Evolutionary conservation across 2,113 vertebrate species (phyloP).

Genomic region (Madoqua kirkii): DNA sequence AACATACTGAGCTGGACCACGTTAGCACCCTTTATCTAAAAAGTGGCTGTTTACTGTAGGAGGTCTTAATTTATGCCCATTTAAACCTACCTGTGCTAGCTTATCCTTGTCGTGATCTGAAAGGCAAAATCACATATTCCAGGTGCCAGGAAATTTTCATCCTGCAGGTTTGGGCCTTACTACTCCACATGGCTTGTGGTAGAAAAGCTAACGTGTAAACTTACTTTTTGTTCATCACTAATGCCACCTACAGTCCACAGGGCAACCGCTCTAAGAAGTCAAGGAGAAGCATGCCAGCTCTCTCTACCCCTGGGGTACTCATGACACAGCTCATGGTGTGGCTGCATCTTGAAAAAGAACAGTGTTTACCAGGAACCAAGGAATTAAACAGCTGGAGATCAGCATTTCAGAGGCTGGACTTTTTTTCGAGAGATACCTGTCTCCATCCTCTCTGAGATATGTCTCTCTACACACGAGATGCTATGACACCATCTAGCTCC

Average conservation of each 20-base stretch:
- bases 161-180: background rate
- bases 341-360: background rate
- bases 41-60: background rate
- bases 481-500: rapidly evolving
- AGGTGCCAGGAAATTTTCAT: background rate
- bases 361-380: background rate
- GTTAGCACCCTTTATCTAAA: background rate
- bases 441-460: background rate
- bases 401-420: background rate
- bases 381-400: background rate
- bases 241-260: background rate
- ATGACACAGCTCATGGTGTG: rapidly evolving
- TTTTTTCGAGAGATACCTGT: background rate
- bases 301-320: background rate
- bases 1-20: background rate
- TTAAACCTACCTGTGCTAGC: background rate
- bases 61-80: background rate
- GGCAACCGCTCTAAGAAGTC: background rate
- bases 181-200: background rate
- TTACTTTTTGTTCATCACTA: background rate
- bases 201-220: background rate
- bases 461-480: background rate
- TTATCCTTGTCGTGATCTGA: background rate
- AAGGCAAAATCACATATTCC: background rate
- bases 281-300: background rate